Conservation (phyloP, 1,140 invertebrate species). For the Nephila pilipes region DNA sequence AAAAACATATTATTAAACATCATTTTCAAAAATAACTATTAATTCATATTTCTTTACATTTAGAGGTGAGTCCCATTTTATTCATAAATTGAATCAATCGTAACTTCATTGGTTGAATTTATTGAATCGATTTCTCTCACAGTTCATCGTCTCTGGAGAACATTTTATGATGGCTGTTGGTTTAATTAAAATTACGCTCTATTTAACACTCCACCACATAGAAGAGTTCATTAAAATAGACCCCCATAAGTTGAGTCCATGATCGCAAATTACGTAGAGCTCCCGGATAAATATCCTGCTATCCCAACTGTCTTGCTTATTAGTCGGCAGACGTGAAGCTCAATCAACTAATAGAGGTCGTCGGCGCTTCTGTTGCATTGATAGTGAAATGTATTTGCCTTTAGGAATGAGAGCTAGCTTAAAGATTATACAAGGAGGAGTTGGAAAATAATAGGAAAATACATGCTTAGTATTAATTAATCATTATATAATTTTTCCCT, state of each 20-base stretch:
- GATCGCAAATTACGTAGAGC: not conserved
- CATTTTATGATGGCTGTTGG: conserved; percentile 3
- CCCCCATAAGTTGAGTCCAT: not conserved
- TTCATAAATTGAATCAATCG: not conserved
- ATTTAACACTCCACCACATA: not conserved
- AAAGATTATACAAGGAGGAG: too few species aligned
- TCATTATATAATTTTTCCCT: too few species aligned
- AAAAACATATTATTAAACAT: too few species aligned
- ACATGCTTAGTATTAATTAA: too few species aligned
- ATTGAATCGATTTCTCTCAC: not conserved
- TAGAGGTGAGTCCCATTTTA: not conserved
- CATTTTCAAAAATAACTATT: too few species aligned
- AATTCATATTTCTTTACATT: too few species aligned
- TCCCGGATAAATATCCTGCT: not conserved
- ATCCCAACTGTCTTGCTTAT: not conserved
- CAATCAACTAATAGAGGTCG: not conserved
- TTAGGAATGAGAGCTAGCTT: too few species aligned
- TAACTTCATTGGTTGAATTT: not conserved
- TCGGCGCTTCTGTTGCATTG: not conserved
- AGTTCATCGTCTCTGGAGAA: not conserved
- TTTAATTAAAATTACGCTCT: conserved; percentile 16
- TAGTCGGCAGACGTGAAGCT: not conserved
- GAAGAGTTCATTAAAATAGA: not conserved
- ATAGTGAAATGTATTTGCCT: not conserved
- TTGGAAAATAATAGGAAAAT: too few species aligned